These are phyloP conservation scores for Drosophila mayri DNA, from an alignment of 1,140 invertebrate genomes.

Conservation along the genomic window DNA sequence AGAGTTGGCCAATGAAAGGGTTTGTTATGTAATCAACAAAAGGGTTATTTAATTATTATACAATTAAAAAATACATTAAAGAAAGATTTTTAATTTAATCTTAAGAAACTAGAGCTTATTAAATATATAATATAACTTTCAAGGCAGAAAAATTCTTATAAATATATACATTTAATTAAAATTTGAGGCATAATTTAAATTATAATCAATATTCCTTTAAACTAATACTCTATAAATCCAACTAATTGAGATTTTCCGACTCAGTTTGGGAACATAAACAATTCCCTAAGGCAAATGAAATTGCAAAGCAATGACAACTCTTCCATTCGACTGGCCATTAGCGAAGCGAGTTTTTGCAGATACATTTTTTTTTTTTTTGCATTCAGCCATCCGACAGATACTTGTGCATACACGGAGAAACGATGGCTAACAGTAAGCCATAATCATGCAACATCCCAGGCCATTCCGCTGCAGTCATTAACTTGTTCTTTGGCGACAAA, in stretches of 20 bases:
- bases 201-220: no score
- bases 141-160: no score
- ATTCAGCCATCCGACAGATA: constrained; percentile 28
- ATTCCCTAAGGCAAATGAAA: constrained; percentile 23
- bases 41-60: not conserved
- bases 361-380: constrained; percentile 8
- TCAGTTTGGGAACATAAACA: not conserved
- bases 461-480: constrained; percentile 24
- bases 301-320: constrained; percentile 22
- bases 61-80: not conserved
- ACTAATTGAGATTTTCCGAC: constrained; percentile 21
- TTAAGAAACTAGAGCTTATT: not conserved
- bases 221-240: constrained; percentile 11
- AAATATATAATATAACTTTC: not conserved
- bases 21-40: not conserved
- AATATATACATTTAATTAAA: not conserved
- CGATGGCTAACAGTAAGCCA: constrained; percentile 55
- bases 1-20: not conserved
- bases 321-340: constrained; percentile 57
- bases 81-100: not conserved
- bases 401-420: constrained; percentile 16
- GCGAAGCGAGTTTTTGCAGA: constrained; percentile 53
- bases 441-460: constrained; percentile 45
- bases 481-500: constrained; percentile 56
- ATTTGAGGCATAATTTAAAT: no score